Base-by-base conservation (phyloP, 2,888 invertebrate genomes). In the Drosophila quinaria region DNA sequence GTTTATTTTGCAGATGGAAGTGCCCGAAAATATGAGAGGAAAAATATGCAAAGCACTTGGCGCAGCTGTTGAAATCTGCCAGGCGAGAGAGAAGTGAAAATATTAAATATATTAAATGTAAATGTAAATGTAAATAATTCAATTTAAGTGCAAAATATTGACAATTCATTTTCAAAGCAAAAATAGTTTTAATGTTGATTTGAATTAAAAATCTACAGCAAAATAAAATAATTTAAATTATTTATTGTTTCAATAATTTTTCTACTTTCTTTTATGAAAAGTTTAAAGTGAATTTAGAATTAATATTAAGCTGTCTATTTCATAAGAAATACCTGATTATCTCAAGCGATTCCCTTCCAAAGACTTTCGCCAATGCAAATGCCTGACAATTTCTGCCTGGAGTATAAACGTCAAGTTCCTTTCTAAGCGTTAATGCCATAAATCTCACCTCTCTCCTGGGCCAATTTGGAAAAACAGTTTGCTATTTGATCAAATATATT, bases 401-500 rank as follows among this genome's bases (percentile, higher is more conserved):
- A 35, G 13, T 5, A 25, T 25, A 46, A 25, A 35, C 39, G 50
- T 60, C 52, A 41, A 67, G 66, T 70, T 66, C 87, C 89, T 88
- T 83, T 82, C 86, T 66, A 80, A 86, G 67, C 71, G 41, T 29
- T 63, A 71, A 64, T 37, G 49, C 64, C 76, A 87, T 89, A 78
- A 83, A 89, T 88, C 81, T 74, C 55, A 17, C 63, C 80, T 64
- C 65, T 65, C 68, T 70, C 80, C 47, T 78, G 59, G 58, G 54
- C 70, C 76, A 79, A 79, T 82, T 81, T 85, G 69, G 66, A 52
- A 39, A 47, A 63, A 56, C 8, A 59, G 47, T 70, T 66, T 51
- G 83, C 81, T 70, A 74, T 86, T 86, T 88, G 84, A 86, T 86
- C 81, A 90, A 86, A 86, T 90, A 86, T 90, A 86, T 86, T 88